A percentile compares a stretch with the other conserved stretches of the same genome.
phyloP scores from a whole-genome alignment of 2,888 invertebrate genomes.

The Dicyrtoma fusca region DNA sequence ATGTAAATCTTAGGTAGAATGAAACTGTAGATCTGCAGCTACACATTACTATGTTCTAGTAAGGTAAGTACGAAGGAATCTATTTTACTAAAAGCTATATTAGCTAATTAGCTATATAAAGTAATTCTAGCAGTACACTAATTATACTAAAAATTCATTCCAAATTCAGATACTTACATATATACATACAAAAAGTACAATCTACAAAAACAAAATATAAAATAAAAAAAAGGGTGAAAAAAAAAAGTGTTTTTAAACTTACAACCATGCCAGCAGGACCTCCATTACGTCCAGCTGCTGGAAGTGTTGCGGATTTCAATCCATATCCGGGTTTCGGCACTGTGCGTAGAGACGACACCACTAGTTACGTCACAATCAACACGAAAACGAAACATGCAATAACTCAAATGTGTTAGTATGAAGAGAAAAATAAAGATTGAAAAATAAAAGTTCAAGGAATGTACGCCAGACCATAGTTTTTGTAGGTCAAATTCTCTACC shows the following conservation, averaged over 20 bases:
- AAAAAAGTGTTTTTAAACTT: conserved; percentile 54
- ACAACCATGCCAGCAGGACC: conserved; percentile 60
- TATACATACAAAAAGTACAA: background rate
- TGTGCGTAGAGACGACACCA: conserved; percentile 66
- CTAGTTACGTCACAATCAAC: conserved; percentile 58
- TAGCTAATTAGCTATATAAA: too few species aligned
- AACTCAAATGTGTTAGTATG: conserved; percentile 49
- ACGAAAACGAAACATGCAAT: conserved; percentile 49
- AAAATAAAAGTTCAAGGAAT: too few species aligned
- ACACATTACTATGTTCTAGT: too few species aligned
- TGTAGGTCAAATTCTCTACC: too few species aligned
- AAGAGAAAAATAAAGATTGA: background rate
- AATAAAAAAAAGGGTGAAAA: conserved; percentile 12
- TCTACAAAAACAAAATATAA: conserved; percentile 1
- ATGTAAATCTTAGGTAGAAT: too few species aligned
- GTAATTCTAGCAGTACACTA: too few species aligned
- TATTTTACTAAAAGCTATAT: too few species aligned
- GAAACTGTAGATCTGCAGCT: too few species aligned
- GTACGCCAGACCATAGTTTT: too few species aligned
- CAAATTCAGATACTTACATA: background rate
- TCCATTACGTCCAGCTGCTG: conserved; percentile 65
- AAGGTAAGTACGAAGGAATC: too few species aligned
- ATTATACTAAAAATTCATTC: too few species aligned
- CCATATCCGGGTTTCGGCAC: conserved; percentile 79
- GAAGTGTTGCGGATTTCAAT: conserved; percentile 75